Evolutionary conservation across 30 jellyfish, hydroid and myxozoan species (phyloP).

Genomic region (Catostylus mosaicus): DNA sequence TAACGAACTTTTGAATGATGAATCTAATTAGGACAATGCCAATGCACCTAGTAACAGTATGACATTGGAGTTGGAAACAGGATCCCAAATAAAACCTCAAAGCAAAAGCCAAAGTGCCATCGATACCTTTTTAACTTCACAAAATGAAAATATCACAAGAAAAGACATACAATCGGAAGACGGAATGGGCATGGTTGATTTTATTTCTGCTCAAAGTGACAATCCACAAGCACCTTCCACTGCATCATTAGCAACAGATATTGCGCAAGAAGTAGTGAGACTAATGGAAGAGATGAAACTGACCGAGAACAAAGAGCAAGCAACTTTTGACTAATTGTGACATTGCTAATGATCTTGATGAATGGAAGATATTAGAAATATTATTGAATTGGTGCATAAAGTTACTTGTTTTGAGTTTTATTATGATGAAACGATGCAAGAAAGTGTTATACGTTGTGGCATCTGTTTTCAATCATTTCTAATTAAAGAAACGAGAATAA

Average conservation of each 20-base stretch:
- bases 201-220: conserved; percentile 1
- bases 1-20: too few species aligned
- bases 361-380: conserved; percentile 25
- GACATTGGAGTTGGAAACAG: too few species aligned
- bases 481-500: too few species aligned
- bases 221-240: neutral
- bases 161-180: conserved; percentile 10
- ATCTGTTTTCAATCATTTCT: too few species aligned
- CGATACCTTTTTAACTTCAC: conserved; percentile 11
- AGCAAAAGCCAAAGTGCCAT: too few species aligned
- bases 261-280: conserved; percentile 26
- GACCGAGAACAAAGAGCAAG: conserved; percentile 5
- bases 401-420: too few species aligned
- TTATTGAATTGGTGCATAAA: too few species aligned
- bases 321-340: neutral
- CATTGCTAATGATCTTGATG: conserved; percentile 14
- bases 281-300: conserved; percentile 30
- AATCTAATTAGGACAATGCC: neutral
- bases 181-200: neutral
- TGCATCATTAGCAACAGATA: conserved; percentile 22
- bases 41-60: conserved; percentile 4
- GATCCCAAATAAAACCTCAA: too few species aligned
- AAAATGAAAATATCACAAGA: neutral
- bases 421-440: too few species aligned
- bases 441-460: too few species aligned